Evolutionary conservation across 2,113 vertebrate genomes (phyloP), one percentile per base, ranked within the genome.

Genomic region (Gorilla gorilla): DNA sequence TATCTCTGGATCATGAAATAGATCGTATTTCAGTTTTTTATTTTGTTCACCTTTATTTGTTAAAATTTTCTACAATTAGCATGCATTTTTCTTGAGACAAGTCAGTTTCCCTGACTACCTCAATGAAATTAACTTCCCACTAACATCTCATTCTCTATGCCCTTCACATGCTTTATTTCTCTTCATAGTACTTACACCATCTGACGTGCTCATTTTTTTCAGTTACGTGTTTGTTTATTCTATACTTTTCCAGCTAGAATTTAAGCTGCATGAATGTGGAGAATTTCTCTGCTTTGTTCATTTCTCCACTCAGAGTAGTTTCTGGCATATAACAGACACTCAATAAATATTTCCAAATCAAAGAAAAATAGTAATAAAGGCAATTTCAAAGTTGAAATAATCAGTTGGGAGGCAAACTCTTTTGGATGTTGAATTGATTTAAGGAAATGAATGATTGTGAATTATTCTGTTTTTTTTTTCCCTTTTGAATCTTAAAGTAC

Each of bases 331-430:
- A 94, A 79, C 2, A 57, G 68, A 61, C 27, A 38, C 5, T 57
- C 25, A 88, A 59, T 76, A 87, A 82, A 35, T 83, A 79, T 50
- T 93, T 83, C 17, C 64, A 18, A 82, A 79, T 78, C 78, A 40
- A 92, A 93, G 40, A 87, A 94, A 87, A 81, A 75, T 66, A 78
- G 57, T 35, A 91, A 73, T 25, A 30, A 84, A 66, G 88, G 57
- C 10, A 57, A 87, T 73, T 88, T 66, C 52, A 45, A 72, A 87
- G 64, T 87, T 64, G 75, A 73, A 90, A 35, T 59, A 70, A 90
- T 87, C 38, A 90, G 3, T 59, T 48, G 8, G 79, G 50, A 83
- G 85, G 20, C 22, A 93, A 93, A 79, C 75, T 80, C 50, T 57
- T 78, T 57, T 78, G 59, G 45, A 76, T 94, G 35, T 61, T 92